A percentile compares a stretch with the other conserved stretches of the same genome.
Conservation (phyloP, 2,113 vertebrate genomes). For the Dipodomys stephensi region DNA sequence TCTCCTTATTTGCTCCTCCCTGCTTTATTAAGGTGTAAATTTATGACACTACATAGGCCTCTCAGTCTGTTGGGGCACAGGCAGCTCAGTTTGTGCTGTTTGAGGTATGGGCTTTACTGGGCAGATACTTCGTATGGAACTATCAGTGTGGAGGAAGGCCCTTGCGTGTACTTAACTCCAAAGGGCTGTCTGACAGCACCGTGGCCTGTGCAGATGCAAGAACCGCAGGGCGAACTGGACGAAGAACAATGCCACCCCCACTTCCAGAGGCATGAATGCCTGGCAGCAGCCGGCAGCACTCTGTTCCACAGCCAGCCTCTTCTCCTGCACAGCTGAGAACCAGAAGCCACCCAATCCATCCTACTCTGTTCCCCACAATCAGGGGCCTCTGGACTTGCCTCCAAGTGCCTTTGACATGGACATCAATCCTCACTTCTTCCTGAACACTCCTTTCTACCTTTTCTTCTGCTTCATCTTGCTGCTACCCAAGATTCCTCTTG, state of each 20-base stretch:
- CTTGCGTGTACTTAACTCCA: neutral
- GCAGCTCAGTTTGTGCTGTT: neutral
- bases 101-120: neutral
- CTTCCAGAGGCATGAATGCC: accelerated
- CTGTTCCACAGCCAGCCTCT: too few relatives aligned
- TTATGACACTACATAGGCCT: too few relatives aligned
- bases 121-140: neutral
- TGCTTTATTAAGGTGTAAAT: too few relatives aligned
- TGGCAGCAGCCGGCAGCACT: accelerated
- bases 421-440: neutral
- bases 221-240: accelerated
- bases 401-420: accelerated
- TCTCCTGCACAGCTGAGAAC: neutral
- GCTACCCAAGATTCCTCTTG: neutral
- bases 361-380: neutral
- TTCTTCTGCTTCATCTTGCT: neutral
- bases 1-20: too few relatives aligned
- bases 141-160: accelerated
- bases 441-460: too few relatives aligned
- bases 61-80: too few relatives aligned
- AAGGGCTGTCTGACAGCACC: neutral
- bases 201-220: accelerated
- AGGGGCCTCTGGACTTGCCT: neutral
- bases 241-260: neutral
- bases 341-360: too few relatives aligned